Evolutionary conservation across 2,888 invertebrate species (phyloP).

Genomic region (Heteropelma amictum): DNA sequence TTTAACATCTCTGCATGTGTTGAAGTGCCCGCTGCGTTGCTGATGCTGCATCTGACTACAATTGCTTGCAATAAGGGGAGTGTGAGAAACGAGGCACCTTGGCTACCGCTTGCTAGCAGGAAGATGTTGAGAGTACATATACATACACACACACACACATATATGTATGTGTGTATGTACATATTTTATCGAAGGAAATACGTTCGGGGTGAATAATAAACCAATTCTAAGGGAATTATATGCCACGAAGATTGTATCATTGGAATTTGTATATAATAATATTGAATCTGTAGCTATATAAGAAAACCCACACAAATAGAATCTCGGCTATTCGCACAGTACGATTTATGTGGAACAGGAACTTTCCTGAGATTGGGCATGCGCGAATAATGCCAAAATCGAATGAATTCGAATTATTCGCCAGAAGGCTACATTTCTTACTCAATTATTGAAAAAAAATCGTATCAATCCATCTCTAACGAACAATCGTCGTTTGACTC

Average conservation of each 20-base stretch:
- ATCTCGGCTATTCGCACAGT: not conserved
- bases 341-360: too few relatives aligned
- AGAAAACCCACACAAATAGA: not conserved
- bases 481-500: too few relatives aligned
- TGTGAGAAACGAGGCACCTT: conserved; percentile 27
- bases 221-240: conserved; percentile 64
- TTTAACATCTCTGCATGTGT: conserved; percentile 61
- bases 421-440: too few relatives aligned
- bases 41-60: conserved; percentile 65
- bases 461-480: too few relatives aligned
- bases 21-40: conserved; percentile 43
- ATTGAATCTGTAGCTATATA: too few relatives aligned
- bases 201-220: conserved; percentile 65
- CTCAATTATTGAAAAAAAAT: too few relatives aligned
- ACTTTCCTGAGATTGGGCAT: too few relatives aligned
- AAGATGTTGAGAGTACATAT: conserved; percentile 9
- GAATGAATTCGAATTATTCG: too few relatives aligned
- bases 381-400: too few relatives aligned
- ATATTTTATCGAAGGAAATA: too few relatives aligned
- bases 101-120: not conserved
- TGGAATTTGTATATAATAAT: conserved; percentile 31
- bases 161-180: too few relatives aligned
- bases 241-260: conserved; percentile 37
- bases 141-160: too few relatives aligned
- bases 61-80: conserved; percentile 54